These are phyloP conservation scores for Apus apus DNA, from an alignment of 2,113 vertebrate genomes.

Conservation along the genomic window DNA sequence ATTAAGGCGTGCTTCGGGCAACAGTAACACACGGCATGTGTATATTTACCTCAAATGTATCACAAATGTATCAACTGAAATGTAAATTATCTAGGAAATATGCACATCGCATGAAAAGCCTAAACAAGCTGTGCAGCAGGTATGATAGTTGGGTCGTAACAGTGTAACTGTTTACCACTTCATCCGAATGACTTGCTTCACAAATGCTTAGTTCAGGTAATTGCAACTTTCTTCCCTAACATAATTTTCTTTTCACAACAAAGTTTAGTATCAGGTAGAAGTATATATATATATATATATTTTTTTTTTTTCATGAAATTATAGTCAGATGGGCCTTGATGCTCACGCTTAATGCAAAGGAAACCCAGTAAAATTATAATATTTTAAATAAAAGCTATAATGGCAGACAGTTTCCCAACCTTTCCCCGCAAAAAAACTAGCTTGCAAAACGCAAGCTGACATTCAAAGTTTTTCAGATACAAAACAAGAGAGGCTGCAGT, in stretches of 20 bases:
- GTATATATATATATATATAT: not conserved
- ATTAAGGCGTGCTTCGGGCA: not conserved
- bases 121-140: not conserved
- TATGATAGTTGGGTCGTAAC: not conserved
- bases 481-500: not conserved
- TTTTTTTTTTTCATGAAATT: not conserved
- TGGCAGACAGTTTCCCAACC: not conserved
- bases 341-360: constrained; percentile 32
- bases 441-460: not conserved
- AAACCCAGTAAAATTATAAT: constrained; percentile 23
- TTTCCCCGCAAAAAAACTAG: accelerated
- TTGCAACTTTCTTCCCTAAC: not conserved
- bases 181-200: not conserved
- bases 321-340: constrained; percentile 6
- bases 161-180: not conserved
- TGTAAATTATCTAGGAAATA: not conserved
- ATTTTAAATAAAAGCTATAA: constrained; percentile 13
- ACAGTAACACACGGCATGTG: not conserved
- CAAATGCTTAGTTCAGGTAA: not conserved
- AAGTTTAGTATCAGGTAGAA: not conserved
- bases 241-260: not conserved
- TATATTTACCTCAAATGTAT: not conserved
- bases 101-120: not conserved
- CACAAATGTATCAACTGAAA: not conserved
- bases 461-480: not conserved